Conservation (phyloP, 2,888 invertebrate species). For the Cosmia pyralina region DNA sequence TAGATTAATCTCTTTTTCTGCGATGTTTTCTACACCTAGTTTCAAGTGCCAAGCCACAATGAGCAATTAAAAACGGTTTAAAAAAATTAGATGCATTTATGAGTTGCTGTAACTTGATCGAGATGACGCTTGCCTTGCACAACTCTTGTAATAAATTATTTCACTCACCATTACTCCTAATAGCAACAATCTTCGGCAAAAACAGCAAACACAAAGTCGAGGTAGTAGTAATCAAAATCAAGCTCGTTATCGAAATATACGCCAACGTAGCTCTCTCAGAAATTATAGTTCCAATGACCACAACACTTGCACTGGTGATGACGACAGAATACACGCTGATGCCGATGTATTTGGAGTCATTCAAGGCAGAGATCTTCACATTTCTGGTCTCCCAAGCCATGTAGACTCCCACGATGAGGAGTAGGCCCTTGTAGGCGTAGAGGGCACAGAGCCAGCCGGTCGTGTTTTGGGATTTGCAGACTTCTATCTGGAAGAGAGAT, state of each 20-base stretch:
- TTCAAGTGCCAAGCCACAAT: background rate
- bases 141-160: background rate
- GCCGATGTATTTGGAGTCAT: conserved; percentile 98
- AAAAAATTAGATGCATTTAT: background rate
- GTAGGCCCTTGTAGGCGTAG: conserved; percentile 96
- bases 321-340: conserved; percentile 98
- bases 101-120: background rate
- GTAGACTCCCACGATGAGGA: conserved; percentile 96
- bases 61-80: background rate
- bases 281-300: conserved; percentile 96
- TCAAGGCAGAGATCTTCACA: conserved; percentile 97
- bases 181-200: conserved; percentile 95
- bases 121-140: background rate
- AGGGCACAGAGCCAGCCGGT: conserved; percentile 97
- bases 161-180: conserved; percentile 91
- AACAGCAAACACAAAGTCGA: conserved; percentile 96
- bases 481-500: conserved; percentile 93
- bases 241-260: conserved; percentile 94
- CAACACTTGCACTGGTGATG: conserved; percentile 96
- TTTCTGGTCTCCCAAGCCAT: conserved; percentile 99
- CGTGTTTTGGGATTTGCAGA: conserved; percentile 96
- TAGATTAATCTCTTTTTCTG: background rate
- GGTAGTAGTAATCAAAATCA: conserved; percentile 96
- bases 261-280: conserved; percentile 95
- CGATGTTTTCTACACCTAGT: background rate